These are phyloP conservation scores for Andricus curvator DNA, from an alignment of 2,888 invertebrate genomes.

Conservation along the genomic window DNA sequence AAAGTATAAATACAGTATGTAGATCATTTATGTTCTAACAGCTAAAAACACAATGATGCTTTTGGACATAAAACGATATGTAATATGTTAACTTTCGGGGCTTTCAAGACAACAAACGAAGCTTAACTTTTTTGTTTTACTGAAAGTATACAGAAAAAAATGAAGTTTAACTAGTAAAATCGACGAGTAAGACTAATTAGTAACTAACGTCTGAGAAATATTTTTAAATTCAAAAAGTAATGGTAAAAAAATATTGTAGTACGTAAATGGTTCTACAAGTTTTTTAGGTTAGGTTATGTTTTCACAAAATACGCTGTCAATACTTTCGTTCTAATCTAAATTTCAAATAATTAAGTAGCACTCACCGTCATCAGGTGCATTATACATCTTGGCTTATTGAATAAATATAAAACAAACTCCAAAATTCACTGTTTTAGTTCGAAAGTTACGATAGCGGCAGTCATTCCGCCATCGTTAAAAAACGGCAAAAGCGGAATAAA, in stretches of 20 bases:
- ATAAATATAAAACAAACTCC: neutral
- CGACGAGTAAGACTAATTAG: neutral
- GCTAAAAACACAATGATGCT: neutral
- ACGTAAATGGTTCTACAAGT: neutral
- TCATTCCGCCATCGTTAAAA: no score
- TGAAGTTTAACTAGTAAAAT: neutral
- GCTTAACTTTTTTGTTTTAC: neutral
- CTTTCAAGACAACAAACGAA: neutral
- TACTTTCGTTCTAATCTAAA: neutral
- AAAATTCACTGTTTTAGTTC: neutral
- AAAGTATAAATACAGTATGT: neutral
- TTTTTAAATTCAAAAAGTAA: neutral
- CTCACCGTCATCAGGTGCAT: conserved; percentile 10
- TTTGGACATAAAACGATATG: neutral
- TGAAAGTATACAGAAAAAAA: neutral
- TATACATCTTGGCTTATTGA: conserved; percentile 11
- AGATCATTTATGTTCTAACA: neutral
- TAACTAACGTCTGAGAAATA: neutral
- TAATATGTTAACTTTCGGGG: neutral
- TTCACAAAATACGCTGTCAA: neutral
- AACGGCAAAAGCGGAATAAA: no score
- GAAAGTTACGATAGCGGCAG: neutral
- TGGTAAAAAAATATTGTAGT: neutral
- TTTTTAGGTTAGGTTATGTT: conserved; percentile 19
- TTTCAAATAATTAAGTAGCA: neutral